These are phyloP conservation scores for Catharus fuscescens DNA, from an alignment of 2,113 vertebrate species.

Conservation along the genomic window DNA sequence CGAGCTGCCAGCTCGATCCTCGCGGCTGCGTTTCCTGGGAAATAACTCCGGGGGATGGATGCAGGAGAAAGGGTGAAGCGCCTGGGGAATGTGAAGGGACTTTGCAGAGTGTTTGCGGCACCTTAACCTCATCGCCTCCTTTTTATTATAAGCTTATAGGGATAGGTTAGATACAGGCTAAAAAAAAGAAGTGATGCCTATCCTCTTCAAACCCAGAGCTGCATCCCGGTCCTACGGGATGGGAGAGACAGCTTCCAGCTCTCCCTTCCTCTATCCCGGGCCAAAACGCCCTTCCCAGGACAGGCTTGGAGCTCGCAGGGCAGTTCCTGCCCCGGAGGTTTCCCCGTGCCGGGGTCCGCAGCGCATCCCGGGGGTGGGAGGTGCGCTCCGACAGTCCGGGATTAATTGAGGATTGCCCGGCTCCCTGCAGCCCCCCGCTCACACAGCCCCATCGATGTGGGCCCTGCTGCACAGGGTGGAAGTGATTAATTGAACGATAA, in stretches of 20 bases:
- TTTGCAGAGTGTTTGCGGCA: neutral
- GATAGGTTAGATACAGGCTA: neutral
- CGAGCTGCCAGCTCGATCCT: neutral
- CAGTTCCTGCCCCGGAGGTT: neutral
- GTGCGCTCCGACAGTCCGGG: neutral
- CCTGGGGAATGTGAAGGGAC: neutral
- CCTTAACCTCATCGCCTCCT: neutral
- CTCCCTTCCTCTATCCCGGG: neutral
- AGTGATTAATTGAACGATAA: conserved; percentile 84
- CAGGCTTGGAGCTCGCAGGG: neutral
- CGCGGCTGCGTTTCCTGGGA: neutral
- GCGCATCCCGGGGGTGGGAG: neutral
- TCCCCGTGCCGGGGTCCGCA: neutral
- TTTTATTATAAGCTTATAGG: neutral
- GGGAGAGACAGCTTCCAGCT: neutral
- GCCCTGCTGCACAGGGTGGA: conserved; percentile 68
- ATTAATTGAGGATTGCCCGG: neutral
- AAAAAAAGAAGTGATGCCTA: neutral
- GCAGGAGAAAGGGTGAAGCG: neutral
- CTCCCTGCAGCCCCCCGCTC: neutral
- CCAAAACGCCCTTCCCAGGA: neutral
- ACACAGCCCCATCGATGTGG: conserved; percentile 52
- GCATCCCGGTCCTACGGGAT: neutral
- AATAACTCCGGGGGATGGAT: neutral
- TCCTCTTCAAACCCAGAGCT: too few relatives aligned